These are phyloP conservation scores for Callosobruchus maculatus DNA, from an alignment of 2,888 invertebrate genomes.

Conservation along the genomic window DNA sequence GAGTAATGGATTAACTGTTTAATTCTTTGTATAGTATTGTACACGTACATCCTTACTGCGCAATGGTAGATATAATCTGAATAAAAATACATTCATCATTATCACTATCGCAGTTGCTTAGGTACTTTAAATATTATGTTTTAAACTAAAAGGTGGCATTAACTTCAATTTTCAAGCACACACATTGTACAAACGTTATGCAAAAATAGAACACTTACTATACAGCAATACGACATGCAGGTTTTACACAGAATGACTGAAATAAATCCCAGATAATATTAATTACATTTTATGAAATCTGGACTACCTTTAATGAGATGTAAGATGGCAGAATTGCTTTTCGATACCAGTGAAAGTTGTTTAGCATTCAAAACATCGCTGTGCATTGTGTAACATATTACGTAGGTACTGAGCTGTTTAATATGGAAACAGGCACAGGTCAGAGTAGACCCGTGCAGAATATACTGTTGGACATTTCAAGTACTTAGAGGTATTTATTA, in stretches of 20 bases:
- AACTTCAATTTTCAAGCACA: neutral
- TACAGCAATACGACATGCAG: neutral
- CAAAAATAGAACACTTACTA: neutral
- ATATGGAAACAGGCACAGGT: neutral
- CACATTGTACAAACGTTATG: neutral
- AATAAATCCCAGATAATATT: neutral
- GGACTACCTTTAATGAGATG: neutral
- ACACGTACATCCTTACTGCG: too few species aligned
- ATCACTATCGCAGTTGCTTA: too few species aligned
- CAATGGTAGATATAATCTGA: too few species aligned
- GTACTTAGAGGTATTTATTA: neutral
- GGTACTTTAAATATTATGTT: neutral
- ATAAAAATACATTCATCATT: too few species aligned
- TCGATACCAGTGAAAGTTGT: neutral
- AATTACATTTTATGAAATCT: neutral
- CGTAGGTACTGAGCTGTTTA: neutral
- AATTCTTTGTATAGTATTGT: too few species aligned
- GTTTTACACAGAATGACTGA: neutral
- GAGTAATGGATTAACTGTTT: too few species aligned
- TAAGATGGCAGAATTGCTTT: neutral
- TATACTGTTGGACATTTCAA: neutral
- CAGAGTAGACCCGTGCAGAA: neutral
- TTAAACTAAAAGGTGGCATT: neutral
- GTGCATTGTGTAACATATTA: neutral
- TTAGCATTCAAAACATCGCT: neutral